A percentile compares a stretch with the other conserved stretches of the same genome.
Evolutionary conservation across 2,888 invertebrate species (phyloP).

Genomic region (Netelia fuscicornis): DNA sequence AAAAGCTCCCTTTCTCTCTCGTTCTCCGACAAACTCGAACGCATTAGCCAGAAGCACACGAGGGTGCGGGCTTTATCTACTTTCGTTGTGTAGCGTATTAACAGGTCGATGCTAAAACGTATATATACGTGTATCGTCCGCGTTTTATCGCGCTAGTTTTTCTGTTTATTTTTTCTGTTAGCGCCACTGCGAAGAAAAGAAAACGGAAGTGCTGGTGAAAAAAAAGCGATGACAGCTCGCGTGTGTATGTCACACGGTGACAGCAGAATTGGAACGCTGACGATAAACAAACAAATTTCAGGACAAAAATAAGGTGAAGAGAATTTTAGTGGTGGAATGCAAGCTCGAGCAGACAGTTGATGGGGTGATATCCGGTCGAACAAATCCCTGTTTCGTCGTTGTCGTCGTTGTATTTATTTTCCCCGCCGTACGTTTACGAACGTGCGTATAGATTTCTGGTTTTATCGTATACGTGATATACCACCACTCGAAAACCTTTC

Average conservation of each 20-base stretch:
- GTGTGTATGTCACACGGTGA: neutral
- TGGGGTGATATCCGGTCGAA: conserved; percentile 42
- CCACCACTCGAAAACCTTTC: neutral
- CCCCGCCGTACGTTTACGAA: conserved; percentile 11
- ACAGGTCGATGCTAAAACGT: conserved; percentile 50
- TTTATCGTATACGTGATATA: conserved; percentile 2
- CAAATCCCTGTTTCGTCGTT: conserved; percentile 31
- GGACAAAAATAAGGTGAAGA: conserved; percentile 15
- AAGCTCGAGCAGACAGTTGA: conserved; percentile 45
- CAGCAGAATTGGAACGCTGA: conserved; percentile 23
- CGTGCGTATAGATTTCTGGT: neutral
- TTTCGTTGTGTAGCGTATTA: conserved; percentile 53
- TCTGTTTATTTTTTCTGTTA: conserved; percentile 42
- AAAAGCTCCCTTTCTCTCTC: neutral
- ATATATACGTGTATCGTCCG: neutral
- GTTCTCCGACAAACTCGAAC: conserved; percentile 51
- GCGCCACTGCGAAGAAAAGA: conserved; percentile 29
- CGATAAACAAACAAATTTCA: conserved; percentile 1
- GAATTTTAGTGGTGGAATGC: conserved; percentile 29
- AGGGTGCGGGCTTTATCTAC: conserved; percentile 42
- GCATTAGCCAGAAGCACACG: conserved; percentile 51
- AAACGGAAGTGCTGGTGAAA: conserved; percentile 32
- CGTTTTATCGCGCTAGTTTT: neutral
- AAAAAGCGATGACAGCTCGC: neutral
- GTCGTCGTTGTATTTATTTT: neutral